Base-by-base conservation (phyloP, 2,888 invertebrate species). In the Hypolimnas misippus region DNA sequence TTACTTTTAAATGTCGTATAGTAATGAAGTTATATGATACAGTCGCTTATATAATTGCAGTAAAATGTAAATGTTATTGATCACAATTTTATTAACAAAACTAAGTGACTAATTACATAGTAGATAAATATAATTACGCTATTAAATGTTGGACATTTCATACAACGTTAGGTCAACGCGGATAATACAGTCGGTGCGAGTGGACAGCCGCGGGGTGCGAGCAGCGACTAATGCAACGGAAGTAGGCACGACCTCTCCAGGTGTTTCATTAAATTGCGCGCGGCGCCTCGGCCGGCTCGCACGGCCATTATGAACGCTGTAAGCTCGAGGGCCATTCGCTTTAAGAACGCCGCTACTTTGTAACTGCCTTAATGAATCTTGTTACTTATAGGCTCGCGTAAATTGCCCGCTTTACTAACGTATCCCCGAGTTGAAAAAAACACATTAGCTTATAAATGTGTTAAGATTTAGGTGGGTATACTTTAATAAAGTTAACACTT, bases 341-440 rank as follows among this genome's bases (percentile, higher is more conserved):
- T 89, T 89, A 91, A 91, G 91, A 90, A 89, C 89, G 88, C 82
- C 84, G 87, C 89, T 86, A 92, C 91, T 92, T 90, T 91, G 91
- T 91, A 90, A 90, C 88, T 80, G 82, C 85, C 84, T 88, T 92
- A 92, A 92, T 91, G 89, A 92, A 92, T 90, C 89, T 89, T 85
- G 90, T 90, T 91, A 90, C 91, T 92, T 89, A 90, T 89, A 90
- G 89, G 89, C 86, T 83, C 81, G 82, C 86, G 86, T 86, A 89
- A 91, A 91, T 92, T 89, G 84, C 89, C 88, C 82, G 87, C 85
- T 88, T 89, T 83, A 84, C 85, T 84, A 84, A 84, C 83, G 69
- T 65, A 56, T 62, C 51, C 40, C 65, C 14, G 65, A 58, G 63
- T 63, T 63, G 62, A 61, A 46, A 46, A 78, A 82, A 83, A 84